Conservation (phyloP, 1,140 invertebrate genomes). For the Cotesia vestalis region DNA sequence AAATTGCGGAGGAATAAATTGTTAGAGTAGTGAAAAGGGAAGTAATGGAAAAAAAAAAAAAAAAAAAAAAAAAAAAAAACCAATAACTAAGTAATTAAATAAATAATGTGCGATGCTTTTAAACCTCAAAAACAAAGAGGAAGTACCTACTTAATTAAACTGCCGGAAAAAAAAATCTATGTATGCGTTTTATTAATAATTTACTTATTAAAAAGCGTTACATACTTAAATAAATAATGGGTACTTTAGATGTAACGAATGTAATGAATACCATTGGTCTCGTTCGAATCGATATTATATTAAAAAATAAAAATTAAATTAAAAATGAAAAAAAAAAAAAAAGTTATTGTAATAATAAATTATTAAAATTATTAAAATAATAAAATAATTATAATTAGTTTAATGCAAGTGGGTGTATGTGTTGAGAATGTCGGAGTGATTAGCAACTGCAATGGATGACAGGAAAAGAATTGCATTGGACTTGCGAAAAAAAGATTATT, state of each 20-base stretch:
- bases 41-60: not conserved
- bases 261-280: slow-evolving; percentile 25
- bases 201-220: slow-evolving; percentile 12
- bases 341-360: too few relatives aligned
- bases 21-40: slow-evolving; percentile 14
- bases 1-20: not conserved
- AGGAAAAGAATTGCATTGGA: slow-evolving; percentile 15
- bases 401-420: slow-evolving; percentile 22
- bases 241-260: not conserved
- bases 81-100: slow-evolving; percentile 5
- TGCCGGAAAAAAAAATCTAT: slow-evolving; percentile 26
- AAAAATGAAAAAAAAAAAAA: not conserved
- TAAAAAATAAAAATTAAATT: slow-evolving; percentile 10
- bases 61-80: not conserved
- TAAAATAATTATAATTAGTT: not conserved
- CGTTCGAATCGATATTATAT: slow-evolving; percentile 17
- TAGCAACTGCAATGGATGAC: not conserved
- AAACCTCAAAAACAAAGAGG: slow-evolving; percentile 16
- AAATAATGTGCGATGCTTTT: not conserved
- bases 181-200: slow-evolving; percentile 19
- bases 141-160: slow-evolving; percentile 33
- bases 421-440: not conserved
- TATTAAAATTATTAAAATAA: too few relatives aligned
- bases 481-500: not conserved
- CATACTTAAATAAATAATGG: slow-evolving; percentile 1